Evolutionary conservation across 2,113 vertebrate genomes (phyloP).

Genomic region (Ailurus styani): DNA sequence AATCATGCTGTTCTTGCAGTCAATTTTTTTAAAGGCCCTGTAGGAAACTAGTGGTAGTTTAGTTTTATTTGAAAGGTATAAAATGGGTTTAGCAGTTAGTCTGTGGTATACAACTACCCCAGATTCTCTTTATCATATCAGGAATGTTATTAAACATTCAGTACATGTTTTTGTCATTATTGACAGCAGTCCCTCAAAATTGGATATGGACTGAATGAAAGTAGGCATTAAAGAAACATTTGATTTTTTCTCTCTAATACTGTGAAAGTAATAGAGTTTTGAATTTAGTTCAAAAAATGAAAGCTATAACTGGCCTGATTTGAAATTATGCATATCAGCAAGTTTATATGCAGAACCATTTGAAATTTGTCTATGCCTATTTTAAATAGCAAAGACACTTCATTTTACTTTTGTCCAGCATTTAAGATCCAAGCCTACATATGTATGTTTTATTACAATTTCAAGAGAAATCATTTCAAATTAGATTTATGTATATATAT

Average conservation of each 20-base stretch:
- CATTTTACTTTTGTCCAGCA: neutral
- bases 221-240: constrained; percentile 29
- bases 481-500: neutral
- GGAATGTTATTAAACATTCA: neutral
- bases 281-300: constrained; percentile 51
- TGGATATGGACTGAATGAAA: neutral
- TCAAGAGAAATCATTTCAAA: neutral
- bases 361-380: neutral
- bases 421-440: neutral
- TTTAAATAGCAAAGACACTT: constrained; percentile 34
- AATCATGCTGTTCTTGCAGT: neutral
- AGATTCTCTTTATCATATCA: neutral
- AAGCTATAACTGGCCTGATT: constrained; percentile 11
- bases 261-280: constrained; percentile 33
- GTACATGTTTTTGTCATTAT: neutral
- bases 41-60: neutral
- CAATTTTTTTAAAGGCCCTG: neutral
- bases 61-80: constrained; percentile 8
- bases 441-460: neutral
- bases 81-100: neutral
- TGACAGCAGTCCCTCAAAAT: neutral
- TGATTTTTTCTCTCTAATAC: constrained; percentile 28
- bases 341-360: neutral
- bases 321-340: constrained; percentile 40
- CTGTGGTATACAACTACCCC: neutral